phyloP scores from a whole-genome alignment of 2,888 invertebrate species.

The Cepaea hortensis region DNA sequence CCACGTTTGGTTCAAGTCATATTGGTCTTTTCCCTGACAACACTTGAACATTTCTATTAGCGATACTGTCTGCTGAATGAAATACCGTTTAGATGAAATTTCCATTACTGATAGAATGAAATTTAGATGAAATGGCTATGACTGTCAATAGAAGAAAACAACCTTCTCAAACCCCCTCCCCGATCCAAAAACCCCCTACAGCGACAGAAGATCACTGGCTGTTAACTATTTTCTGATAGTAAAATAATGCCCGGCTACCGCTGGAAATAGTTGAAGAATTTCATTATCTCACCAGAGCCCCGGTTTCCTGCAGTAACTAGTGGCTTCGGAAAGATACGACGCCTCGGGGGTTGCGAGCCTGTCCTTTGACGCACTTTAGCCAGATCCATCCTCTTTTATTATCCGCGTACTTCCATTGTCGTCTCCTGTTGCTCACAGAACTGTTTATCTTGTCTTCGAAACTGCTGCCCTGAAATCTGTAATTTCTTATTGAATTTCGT shows the following conservation, averaged over 20 bases:
- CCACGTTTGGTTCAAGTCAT: background rate
- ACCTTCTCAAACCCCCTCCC: background rate
- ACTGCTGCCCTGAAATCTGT: too few species aligned
- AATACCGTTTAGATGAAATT: too few species aligned
- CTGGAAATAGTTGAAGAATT: slow-evolving; percentile 2
- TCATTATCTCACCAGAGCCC: background rate
- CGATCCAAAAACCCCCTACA: background rate
- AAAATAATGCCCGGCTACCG: background rate
- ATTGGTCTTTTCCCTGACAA: background rate
- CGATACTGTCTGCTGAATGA: too few species aligned
- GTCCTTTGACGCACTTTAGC: too few species aligned
- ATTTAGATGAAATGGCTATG: too few species aligned
- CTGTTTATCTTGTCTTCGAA: too few species aligned
- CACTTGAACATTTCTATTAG: background rate
- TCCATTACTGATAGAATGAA: too few species aligned
- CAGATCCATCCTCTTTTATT: too few species aligned
- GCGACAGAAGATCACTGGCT: background rate
- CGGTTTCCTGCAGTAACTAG: background rate
- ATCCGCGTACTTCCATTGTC: too few species aligned
- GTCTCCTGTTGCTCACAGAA: too few species aligned
- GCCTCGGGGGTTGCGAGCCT: background rate
- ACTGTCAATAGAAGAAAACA: too few species aligned
- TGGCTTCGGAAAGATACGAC: background rate
- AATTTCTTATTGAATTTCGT: too few species aligned
- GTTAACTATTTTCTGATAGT: background rate